Evolutionary conservation across 2,888 invertebrate genomes (phyloP).

Genomic region (Lapara coniferarum): DNA sequence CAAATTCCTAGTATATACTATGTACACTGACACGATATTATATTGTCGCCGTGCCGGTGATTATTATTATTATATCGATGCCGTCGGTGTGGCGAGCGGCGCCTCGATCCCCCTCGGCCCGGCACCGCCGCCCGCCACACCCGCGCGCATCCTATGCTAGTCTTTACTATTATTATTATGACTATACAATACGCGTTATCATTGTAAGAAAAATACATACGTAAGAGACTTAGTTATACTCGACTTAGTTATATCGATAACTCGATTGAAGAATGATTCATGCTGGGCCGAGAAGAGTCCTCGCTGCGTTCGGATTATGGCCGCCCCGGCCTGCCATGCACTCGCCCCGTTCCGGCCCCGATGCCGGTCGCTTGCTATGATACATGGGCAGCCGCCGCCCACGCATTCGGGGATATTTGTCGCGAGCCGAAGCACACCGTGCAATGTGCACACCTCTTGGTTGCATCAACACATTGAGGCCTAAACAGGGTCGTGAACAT

Average conservation of each 20-base stretch:
- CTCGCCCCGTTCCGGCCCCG: too few relatives aligned
- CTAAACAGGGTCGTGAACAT: too few relatives aligned
- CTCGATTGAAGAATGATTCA: background rate
- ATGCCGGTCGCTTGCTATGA: too few relatives aligned
- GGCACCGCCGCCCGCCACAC: background rate
- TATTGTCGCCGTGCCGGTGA: slow-evolving; percentile 13
- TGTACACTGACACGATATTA: slow-evolving; percentile 8
- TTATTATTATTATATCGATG: background rate
- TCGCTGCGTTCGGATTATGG: too few relatives aligned
- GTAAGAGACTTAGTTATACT: slow-evolving; percentile 14
- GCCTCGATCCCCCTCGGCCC: background rate
- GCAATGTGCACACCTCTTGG: too few relatives aligned
- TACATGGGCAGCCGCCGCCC: too few relatives aligned
- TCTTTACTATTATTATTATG: slow-evolving; percentile 17
- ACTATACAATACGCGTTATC: slow-evolving; percentile 12
- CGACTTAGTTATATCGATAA: background rate
- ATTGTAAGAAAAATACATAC: slow-evolving; percentile 18
- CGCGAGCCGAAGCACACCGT: too few relatives aligned
- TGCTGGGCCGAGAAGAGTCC: background rate
- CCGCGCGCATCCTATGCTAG: slow-evolving; percentile 16
- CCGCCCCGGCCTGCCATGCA: too few relatives aligned
- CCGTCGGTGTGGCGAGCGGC: background rate
- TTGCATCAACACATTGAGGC: too few relatives aligned
- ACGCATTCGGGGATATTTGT: too few relatives aligned
- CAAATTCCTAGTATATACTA: slow-evolving; percentile 2